phyloP scores from a whole-genome alignment of 2,888 invertebrate genomes.

The Strigamia maritima region DNA sequence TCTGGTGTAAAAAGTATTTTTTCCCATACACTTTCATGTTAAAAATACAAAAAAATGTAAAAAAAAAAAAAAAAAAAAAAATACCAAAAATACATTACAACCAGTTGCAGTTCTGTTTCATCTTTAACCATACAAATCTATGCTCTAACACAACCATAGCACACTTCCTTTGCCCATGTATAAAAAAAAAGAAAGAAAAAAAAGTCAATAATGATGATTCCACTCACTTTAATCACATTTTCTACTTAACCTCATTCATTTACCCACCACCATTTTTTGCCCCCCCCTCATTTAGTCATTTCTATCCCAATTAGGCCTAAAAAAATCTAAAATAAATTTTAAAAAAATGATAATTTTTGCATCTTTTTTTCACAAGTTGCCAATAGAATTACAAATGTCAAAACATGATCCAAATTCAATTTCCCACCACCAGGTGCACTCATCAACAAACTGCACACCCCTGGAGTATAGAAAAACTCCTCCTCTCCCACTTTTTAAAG shows the following conservation, averaged over 20 bases:
- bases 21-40: not conserved
- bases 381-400: not conserved
- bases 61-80: not conserved
- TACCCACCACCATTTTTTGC: too few relatives aligned
- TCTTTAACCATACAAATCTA: too few relatives aligned
- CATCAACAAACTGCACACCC: not conserved
- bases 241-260: too few relatives aligned
- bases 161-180: too few relatives aligned
- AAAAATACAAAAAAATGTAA: not conserved
- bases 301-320: not conserved
- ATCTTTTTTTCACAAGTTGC: not conserved
- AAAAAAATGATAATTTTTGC: too few relatives aligned
- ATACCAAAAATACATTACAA: not conserved
- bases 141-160: too few relatives aligned
- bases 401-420: slow-evolving; percentile 19
- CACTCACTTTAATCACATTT: too few relatives aligned
- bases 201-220: too few relatives aligned
- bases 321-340: not conserved
- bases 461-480: not conserved
- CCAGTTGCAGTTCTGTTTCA: too few relatives aligned
- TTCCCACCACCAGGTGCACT: not conserved
- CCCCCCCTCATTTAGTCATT: too few relatives aligned
- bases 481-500: not conserved
- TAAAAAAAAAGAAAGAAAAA: too few relatives aligned
- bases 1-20: not conserved